Conservation (phyloP, 2,797 vertebrate species). For the Chaenodraco wilsoni region DNA sequence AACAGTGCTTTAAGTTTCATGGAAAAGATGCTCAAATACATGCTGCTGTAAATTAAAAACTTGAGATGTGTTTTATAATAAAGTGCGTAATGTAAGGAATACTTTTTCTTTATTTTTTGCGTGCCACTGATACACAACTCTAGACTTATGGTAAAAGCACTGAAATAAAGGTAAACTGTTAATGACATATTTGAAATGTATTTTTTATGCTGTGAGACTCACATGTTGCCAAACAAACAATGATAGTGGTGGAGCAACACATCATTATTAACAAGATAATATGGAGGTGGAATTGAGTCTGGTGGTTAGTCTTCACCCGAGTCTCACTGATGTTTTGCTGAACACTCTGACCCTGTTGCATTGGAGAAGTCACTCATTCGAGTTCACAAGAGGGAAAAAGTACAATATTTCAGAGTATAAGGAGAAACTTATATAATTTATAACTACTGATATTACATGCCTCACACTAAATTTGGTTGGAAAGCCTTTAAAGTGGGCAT, state of each 20-base stretch:
- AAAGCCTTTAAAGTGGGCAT: not conserved
- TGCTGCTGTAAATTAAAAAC: slow-evolving; percentile 1
- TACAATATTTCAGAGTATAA: no score
- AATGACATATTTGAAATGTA: not conserved
- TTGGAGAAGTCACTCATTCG: not conserved
- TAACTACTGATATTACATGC: no score
- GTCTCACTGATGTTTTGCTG: not conserved
- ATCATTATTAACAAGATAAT: not conserved
- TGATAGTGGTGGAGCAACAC: not conserved
- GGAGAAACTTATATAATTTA: no score
- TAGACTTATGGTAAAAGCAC: not conserved
- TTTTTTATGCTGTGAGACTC: no score
- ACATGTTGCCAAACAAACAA: not conserved
- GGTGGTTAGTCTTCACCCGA: not conserved
- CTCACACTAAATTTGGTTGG: not conserved
- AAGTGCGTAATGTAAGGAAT: not conserved
- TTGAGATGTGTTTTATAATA: not conserved
- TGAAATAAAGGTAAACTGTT: not conserved
- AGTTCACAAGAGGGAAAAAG: not conserved
- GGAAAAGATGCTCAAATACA: not conserved
- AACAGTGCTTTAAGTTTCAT: not conserved
- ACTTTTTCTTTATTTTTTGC: not conserved
- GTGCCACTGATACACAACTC: not conserved
- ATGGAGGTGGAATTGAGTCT: not conserved
- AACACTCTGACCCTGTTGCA: not conserved